Conservation (phyloP, 2,113 vertebrate species). For the Ophiodon elongatus region DNA sequence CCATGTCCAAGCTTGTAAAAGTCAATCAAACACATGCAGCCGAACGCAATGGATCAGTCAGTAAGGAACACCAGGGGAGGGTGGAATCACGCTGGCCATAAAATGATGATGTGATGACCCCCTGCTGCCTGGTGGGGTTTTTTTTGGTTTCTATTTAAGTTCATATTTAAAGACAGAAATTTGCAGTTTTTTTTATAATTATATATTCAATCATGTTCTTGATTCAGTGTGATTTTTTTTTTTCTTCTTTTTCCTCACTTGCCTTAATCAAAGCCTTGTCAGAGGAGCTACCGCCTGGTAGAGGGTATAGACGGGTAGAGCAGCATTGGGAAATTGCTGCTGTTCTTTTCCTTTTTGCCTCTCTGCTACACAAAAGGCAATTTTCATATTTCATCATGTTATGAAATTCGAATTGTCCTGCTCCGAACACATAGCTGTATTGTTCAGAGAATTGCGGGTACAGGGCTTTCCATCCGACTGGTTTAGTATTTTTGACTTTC, state of each 20-base stretch:
- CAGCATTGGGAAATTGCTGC: conserved; percentile 33
- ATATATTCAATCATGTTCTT: conserved; percentile 40
- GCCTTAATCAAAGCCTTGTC: conserved; percentile 65
- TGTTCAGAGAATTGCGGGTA: conserved; percentile 58
- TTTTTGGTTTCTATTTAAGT: conserved; percentile 44
- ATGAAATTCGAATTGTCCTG: conserved; percentile 66
- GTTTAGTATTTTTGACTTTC: conserved; percentile 56
- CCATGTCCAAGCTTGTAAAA: conserved; percentile 26
- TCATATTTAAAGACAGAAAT: conserved; percentile 50
- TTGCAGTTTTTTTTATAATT: conserved; percentile 59
- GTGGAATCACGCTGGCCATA: conserved; percentile 39
- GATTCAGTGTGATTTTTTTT: conserved; percentile 49
- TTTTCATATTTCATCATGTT: conserved; percentile 64
- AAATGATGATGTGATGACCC: conserved; percentile 49
- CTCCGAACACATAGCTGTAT: conserved; percentile 50
- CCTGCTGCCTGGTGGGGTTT: conserved; percentile 49
- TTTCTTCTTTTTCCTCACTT: neutral
- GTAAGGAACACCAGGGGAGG: conserved; percentile 37
- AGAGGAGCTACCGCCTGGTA: conserved; percentile 28
- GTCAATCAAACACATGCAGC: conserved; percentile 36
- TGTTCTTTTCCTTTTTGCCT: conserved; percentile 28
- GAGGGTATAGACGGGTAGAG: conserved; percentile 31
- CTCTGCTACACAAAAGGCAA: conserved; percentile 65
- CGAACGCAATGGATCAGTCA: conserved; percentile 57
- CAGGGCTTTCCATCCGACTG: conserved; percentile 59